Evolutionary conservation across 2,113 vertebrate genomes (phyloP).

Genomic region (Phoxinus phoxinus): DNA sequence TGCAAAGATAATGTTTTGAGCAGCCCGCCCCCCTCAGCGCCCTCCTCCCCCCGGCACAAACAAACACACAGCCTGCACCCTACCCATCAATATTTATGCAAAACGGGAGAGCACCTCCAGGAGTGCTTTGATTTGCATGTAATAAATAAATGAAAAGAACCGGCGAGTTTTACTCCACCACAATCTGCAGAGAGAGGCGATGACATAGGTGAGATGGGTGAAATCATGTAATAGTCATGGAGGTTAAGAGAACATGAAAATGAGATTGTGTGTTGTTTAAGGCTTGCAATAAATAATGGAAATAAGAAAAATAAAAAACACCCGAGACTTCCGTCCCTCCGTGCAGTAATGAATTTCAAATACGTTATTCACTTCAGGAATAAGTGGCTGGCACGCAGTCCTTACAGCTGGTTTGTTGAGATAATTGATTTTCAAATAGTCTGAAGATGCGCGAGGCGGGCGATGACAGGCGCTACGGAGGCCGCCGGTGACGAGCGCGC

Average conservation of each 20-base stretch:
- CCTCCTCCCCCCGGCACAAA: slow-evolving; percentile 52
- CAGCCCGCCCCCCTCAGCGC: slow-evolving; percentile 17
- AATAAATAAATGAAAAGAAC: slow-evolving; percentile 76
- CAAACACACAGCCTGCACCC: slow-evolving; percentile 23
- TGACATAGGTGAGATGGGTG: slow-evolving; percentile 77
- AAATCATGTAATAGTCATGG: slow-evolving; percentile 79
- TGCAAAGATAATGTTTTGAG: slow-evolving; percentile 66
- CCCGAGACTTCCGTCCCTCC: slow-evolving; percentile 48
- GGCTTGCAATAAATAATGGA: slow-evolving; percentile 27
- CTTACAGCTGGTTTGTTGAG: slow-evolving; percentile 91
- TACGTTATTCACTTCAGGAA: slow-evolving; percentile 92
- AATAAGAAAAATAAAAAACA: slow-evolving; percentile 35
- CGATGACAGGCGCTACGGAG: slow-evolving; percentile 73
- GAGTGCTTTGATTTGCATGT: slow-evolving; percentile 76
- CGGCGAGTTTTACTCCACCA: slow-evolving; percentile 62
- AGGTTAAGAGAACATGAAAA: slow-evolving; percentile 46
- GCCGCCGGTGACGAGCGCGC: slow-evolving; percentile 63
- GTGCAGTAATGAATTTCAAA: slow-evolving; percentile 91
- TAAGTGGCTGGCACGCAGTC: slow-evolving; percentile 89
- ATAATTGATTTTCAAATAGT: slow-evolving; percentile 97
- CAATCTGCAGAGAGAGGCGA: slow-evolving; percentile 62
- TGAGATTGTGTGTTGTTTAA: slow-evolving; percentile 30
- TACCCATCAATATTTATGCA: slow-evolving; percentile 66
- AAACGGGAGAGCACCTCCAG: slow-evolving; percentile 56
- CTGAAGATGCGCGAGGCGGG: slow-evolving; percentile 84